Conservation (phyloP, 1,140 invertebrate genomes). For the Meloidogyne hapla region DNA sequence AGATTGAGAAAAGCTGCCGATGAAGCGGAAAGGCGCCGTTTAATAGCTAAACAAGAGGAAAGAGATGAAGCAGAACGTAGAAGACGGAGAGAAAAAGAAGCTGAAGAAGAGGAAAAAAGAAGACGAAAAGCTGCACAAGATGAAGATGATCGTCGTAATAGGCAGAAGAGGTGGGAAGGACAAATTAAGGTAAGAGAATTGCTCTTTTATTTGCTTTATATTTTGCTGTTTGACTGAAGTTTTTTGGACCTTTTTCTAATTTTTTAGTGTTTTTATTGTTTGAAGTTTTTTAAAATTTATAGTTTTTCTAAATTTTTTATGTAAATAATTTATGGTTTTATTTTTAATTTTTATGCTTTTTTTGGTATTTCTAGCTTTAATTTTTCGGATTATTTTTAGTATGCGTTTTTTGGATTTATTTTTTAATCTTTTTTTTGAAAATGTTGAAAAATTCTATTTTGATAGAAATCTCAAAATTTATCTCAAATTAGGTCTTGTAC, state of each 20-base stretch:
- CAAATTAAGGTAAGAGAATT: not conserved
- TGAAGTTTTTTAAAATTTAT: conserved; percentile 3
- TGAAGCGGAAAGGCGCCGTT: conserved; percentile 21
- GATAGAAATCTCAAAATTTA: too few species aligned
- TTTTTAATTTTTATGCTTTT: not conserved
- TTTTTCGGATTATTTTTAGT: not conserved
- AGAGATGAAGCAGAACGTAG: conserved; percentile 46
- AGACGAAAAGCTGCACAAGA: conserved; percentile 1
- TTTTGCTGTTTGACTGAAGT: conserved; percentile 22
- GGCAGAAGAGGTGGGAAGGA: not conserved
- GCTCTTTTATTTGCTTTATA: not conserved
- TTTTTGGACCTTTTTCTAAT: not conserved
- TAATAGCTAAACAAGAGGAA: conserved; percentile 16
- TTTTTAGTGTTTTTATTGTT: not conserved
- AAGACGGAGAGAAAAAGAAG: conserved; percentile 15
- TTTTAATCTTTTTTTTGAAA: too few species aligned
- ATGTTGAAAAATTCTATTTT: too few species aligned
- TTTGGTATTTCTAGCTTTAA: not conserved
- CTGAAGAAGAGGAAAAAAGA: conserved; percentile 13
- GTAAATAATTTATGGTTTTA: not conserved
- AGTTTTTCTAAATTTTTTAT: not conserved
- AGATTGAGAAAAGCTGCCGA: conserved; percentile 26
- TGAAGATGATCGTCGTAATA: not conserved
- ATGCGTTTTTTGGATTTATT: too few species aligned
- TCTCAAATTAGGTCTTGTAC: not conserved